Percentiles rank a stretch among this genome's conserved stretches.
Evolutionary conservation across 2,888 invertebrate genomes (phyloP).

Genomic region (Lycia hirtaria): DNA sequence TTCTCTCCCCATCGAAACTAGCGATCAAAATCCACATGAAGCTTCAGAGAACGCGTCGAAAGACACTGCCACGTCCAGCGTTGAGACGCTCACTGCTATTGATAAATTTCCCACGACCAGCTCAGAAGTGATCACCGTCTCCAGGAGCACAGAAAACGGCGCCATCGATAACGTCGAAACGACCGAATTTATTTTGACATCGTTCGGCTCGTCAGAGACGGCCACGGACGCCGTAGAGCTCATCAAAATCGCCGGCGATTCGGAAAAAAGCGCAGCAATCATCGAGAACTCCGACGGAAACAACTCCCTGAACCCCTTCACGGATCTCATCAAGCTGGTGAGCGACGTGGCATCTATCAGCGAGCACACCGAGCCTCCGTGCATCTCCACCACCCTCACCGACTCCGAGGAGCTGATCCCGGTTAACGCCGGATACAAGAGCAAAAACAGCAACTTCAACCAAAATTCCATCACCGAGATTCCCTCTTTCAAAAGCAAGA

Average conservation of each 20-base stretch:
- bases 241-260: slow-evolving; percentile 66
- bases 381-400: slow-evolving; percentile 62
- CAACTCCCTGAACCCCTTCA: slow-evolving; percentile 66
- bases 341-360: slow-evolving; percentile 79
- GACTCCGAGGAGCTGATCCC: slow-evolving; percentile 79
- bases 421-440: slow-evolving; percentile 76
- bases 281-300: slow-evolving; percentile 60
- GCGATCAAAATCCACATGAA: slow-evolving; percentile 76
- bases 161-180: slow-evolving; percentile 70
- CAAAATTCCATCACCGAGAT: slow-evolving; percentile 77
- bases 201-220: slow-evolving; percentile 70
- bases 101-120: slow-evolving; percentile 52
- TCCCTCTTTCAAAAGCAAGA: slow-evolving; percentile 68
- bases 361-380: slow-evolving; percentile 65
- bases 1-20: slow-evolving; percentile 76
- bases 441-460: slow-evolving; percentile 77
- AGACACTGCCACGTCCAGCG: slow-evolving; percentile 58
- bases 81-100: slow-evolving; percentile 48
- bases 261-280: slow-evolving; percentile 60
- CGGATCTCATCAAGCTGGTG: slow-evolving; percentile 75
- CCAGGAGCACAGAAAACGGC: slow-evolving; percentile 53
- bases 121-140: slow-evolving; percentile 59
- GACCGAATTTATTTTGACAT: slow-evolving; percentile 68
- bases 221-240: slow-evolving; percentile 71
- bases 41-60: slow-evolving; percentile 60